These are phyloP conservation scores for Columbina picui DNA, from an alignment of 2,113 vertebrate species.

Conservation along the genomic window DNA sequence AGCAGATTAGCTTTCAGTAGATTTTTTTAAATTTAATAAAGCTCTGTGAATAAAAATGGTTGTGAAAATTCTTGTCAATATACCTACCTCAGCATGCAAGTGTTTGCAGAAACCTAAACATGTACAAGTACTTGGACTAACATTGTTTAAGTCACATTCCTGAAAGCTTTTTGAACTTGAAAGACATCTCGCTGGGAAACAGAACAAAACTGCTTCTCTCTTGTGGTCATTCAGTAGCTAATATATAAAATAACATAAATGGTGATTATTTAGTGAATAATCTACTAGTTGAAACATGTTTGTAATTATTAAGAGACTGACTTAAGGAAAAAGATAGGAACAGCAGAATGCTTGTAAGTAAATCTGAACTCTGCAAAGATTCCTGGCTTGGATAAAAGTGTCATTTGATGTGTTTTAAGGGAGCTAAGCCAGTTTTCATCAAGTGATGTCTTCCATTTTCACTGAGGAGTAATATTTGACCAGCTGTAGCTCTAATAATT, in stretches of 20 bases:
- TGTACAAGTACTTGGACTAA: neutral
- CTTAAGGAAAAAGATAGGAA: neutral
- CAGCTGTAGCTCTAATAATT: neutral
- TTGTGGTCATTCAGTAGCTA: neutral
- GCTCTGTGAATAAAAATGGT: neutral
- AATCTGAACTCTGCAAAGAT: neutral
- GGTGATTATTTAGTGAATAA: neutral
- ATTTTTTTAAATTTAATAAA: conserved; percentile 15
- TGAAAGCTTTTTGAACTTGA: neutral
- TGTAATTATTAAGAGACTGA: neutral
- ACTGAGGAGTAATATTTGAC: neutral
- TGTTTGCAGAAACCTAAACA: neutral
- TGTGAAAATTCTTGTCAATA: neutral
- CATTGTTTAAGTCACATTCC: neutral
- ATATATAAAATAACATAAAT: neutral
- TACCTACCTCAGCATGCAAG: neutral
- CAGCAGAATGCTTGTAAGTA: neutral
- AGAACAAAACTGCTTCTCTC: neutral
- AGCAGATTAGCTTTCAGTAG: neutral
- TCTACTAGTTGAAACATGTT: neutral
- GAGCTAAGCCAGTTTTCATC: neutral
- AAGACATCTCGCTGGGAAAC: neutral
- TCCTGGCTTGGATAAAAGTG: neutral
- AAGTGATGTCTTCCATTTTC: neutral
- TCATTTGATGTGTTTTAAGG: neutral